A percentile compares a stretch with the other conserved stretches of the same genome.
Evolutionary conservation across 2,888 invertebrate species (phyloP).

Genomic region (Parochlus steinenii): DNA sequence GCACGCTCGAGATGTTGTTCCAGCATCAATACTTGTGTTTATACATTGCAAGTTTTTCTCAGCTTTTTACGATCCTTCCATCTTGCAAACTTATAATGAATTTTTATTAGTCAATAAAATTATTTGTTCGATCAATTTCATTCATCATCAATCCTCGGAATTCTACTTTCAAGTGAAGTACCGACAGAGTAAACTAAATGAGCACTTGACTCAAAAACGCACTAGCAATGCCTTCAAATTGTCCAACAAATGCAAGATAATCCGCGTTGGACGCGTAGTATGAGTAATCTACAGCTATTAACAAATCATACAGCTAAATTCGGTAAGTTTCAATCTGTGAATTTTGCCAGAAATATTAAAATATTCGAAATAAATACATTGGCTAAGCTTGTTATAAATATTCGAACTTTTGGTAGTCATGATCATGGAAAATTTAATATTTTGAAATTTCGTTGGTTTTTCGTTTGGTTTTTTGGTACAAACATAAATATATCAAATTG

Average conservation of each 20-base stretch:
- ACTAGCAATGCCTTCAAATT: constrained; percentile 15
- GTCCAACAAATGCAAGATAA: constrained; percentile 15
- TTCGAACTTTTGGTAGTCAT: no score
- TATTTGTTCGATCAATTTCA: constrained; percentile 2
- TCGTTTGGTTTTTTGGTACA: no score
- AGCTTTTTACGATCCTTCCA: constrained; percentile 16
- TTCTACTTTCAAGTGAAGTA: constrained; percentile 14
- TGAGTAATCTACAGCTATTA: constrained; percentile 20
- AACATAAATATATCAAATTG: no score
- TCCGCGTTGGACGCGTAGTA: constrained; percentile 15
- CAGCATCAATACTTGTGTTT: constrained; percentile 18
- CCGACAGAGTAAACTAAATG: constrained; percentile 17
- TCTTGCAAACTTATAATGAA: no score
- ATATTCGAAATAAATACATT: no score
- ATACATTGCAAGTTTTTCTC: constrained; percentile 19
- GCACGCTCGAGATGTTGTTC: constrained; percentile 17
- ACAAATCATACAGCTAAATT: no score
- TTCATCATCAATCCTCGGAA: no score
- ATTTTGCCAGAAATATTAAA: no score
- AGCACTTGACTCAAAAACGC: constrained; percentile 16
- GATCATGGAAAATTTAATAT: no score
- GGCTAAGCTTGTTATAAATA: no score
- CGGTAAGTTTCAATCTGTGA: no score
- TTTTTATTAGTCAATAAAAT: background rate
- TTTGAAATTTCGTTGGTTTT: no score